phyloP scores from a whole-genome alignment of 2,888 invertebrate genomes.

The Acanthopleura granulata region DNA sequence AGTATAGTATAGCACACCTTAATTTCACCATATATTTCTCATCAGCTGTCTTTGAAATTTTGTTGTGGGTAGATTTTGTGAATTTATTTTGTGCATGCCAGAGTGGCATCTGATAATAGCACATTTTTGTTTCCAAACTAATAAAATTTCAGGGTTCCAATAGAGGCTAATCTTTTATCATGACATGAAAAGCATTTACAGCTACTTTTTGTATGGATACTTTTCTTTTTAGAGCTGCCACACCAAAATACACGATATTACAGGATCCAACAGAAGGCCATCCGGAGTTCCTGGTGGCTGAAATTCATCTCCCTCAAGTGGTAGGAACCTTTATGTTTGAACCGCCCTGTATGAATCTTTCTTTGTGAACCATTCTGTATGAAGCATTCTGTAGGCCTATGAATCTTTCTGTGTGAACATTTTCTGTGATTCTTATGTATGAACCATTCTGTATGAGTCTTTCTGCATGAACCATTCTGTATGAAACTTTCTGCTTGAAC shows the following conservation, averaged over 20 bases:
- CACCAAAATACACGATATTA: constrained; percentile 64
- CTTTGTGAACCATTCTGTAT: background rate
- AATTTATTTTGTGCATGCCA: no score
- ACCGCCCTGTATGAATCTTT: background rate
- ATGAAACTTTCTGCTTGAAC: constrained; percentile 32
- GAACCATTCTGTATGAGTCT: background rate
- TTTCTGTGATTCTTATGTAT: constrained; percentile 49
- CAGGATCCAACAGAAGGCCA: constrained; percentile 66
- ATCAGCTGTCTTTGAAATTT: no score
- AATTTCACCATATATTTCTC: no score
- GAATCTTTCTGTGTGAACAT: no score
- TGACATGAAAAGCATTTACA: background rate
- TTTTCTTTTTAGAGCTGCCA: constrained; percentile 37
- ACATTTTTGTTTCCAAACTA: no score
- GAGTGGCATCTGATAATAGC: no score
- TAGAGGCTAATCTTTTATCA: no score
- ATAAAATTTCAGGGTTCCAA: no score
- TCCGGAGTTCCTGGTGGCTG: constrained; percentile 67
- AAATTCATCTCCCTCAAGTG: constrained; percentile 67
- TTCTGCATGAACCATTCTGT: no score
- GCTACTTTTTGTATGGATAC: background rate
- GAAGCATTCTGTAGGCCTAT: no score
- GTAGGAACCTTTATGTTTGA: constrained; percentile 47
- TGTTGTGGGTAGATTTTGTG: no score
- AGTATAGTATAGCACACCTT: no score